Conservation (phyloP, 2,113 vertebrate species). For the Puntigrus tetrazona region DNA sequence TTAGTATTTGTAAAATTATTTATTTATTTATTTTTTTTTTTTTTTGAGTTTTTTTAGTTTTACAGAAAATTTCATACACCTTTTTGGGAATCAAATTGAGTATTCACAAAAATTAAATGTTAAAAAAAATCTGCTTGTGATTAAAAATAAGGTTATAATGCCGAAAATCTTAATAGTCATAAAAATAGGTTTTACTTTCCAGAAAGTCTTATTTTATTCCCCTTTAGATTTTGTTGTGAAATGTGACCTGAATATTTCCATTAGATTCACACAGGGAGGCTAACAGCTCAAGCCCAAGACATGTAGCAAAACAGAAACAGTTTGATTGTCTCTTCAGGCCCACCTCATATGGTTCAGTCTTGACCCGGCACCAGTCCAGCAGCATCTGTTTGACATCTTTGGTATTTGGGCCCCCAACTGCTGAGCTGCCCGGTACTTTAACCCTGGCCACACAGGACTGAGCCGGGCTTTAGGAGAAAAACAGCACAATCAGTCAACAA, state of each 20-base stretch:
- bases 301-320: background rate
- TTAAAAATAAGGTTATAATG: background rate
- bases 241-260: background rate
- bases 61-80: too few relatives aligned
- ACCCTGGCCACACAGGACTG: conserved; percentile 63
- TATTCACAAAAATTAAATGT: background rate
- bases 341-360: conserved; percentile 96
- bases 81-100: background rate
- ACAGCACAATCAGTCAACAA: background rate
- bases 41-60: too few relatives aligned
- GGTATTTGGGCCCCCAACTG: conserved; percentile 83
- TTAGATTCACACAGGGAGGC: background rate
- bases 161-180: too few relatives aligned
- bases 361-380: conserved; percentile 96
- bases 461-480: conserved; percentile 61
- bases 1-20: too few relatives aligned
- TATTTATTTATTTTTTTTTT: too few relatives aligned
- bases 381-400: conserved; percentile 99
- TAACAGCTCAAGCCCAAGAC: conserved; percentile 29
- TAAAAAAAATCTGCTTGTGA: background rate
- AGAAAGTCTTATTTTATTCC: too few relatives aligned
- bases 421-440: conserved; percentile 74
- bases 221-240: background rate
- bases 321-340: conserved; percentile 51
- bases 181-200: too few relatives aligned